Conservation (phyloP, 2,888 invertebrate species). For the Notocelia uddmanniana region DNA sequence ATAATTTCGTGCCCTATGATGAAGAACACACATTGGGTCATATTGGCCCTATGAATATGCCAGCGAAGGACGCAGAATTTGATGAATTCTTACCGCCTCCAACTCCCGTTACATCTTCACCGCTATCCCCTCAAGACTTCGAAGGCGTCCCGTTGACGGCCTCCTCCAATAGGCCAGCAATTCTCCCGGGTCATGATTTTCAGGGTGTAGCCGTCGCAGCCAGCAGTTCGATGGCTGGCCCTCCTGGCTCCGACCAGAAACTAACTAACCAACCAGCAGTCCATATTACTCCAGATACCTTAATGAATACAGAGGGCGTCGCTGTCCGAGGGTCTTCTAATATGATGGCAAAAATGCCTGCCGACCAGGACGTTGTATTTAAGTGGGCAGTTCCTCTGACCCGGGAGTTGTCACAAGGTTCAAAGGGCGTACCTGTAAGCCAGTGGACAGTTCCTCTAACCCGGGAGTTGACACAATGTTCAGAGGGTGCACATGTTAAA, state of each 20-base stretch:
- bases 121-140: not conserved
- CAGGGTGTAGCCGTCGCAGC: not conserved
- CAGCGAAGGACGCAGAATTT: conserved; percentile 1
- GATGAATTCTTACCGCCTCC: not conserved
- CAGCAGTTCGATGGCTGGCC: not conserved
- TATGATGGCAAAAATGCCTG: conserved; percentile 1
- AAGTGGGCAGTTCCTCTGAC: not conserved
- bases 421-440: not conserved
- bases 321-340: not conserved
- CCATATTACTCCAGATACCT: not conserved
- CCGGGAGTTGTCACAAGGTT: not conserved
- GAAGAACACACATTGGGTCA: not conserved
- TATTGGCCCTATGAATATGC: not conserved
- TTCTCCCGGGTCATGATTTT: not conserved
- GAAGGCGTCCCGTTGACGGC: not conserved
- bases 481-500: not conserved
- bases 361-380: not conserved
- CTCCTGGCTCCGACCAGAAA: not conserved
- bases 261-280: not conserved
- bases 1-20: not conserved
- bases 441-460: not conserved
- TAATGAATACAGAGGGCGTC: not conserved
- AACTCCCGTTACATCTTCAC: not conserved
- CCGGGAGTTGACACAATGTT: not conserved
- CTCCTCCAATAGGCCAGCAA: not conserved